These are phyloP conservation scores for Amphimedon queenslandica DNA, from an alignment of 37 sponge, comb jelly and placozoan genomes.

Conservation along the genomic window DNA sequence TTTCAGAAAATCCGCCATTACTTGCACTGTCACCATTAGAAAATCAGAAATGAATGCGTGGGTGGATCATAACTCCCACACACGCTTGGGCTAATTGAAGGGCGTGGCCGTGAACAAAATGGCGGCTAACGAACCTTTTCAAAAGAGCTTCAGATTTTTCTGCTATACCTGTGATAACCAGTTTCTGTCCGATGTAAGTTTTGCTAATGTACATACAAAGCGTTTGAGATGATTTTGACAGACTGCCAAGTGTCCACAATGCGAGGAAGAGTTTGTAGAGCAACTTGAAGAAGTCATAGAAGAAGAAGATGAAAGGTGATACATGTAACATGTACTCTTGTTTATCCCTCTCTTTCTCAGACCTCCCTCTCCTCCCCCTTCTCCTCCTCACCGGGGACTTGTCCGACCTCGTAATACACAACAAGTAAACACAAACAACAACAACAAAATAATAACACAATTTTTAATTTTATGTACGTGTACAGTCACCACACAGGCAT, in stretches of 20 bases:
- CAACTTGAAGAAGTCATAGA: neutral
- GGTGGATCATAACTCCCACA: neutral
- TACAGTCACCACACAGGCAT: too few relatives aligned
- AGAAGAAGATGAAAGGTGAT: neutral
- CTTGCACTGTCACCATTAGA: neutral
- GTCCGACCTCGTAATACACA: too few relatives aligned
- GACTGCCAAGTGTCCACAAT: neutral
- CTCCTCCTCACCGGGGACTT: neutral
- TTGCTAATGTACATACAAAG: neutral
- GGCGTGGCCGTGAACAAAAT: too few relatives aligned
- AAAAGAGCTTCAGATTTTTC: too few relatives aligned
- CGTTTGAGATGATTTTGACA: neutral
- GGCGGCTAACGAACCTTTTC: too few relatives aligned
- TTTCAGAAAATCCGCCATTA: too few relatives aligned
- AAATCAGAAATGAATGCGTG: neutral
- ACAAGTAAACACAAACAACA: too few relatives aligned
- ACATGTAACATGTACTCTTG: neutral
- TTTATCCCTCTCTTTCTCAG: neutral
- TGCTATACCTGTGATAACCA: neutral
- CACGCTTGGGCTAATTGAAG: neutral
- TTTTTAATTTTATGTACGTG: too few relatives aligned
- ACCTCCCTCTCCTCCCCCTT: conserved; percentile 14
- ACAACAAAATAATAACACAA: too few relatives aligned
- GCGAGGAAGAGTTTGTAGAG: neutral
- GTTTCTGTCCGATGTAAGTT: neutral